These are phyloP conservation scores for Orchestes rusci DNA, from an alignment of 2,888 invertebrate species.

Conservation along the genomic window DNA sequence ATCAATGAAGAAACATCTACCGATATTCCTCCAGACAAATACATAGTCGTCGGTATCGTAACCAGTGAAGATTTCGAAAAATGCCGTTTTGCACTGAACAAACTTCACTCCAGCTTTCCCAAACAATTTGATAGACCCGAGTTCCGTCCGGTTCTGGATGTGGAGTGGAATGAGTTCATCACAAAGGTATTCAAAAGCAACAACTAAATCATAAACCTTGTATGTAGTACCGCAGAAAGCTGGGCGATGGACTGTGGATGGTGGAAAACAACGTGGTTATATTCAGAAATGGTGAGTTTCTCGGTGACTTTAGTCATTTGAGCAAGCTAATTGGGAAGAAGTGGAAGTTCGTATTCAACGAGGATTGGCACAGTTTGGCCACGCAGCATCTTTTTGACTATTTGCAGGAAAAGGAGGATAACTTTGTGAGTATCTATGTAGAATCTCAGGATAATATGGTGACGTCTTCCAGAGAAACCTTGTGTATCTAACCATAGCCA, in stretches of 20 bases:
- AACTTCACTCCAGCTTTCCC: conserved; percentile 34
- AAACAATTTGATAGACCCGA: conserved; percentile 35
- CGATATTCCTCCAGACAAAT: conserved; percentile 26
- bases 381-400: conserved; percentile 43
- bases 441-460: not conserved
- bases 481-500: conserved; percentile 50
- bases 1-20: too few relatives aligned
- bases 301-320: conserved; percentile 51
- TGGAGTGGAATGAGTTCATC: conserved; percentile 39
- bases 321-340: conserved; percentile 43
- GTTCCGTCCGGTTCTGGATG: conserved; percentile 37
- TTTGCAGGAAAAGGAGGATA: conserved; percentile 40
- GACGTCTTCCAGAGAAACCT: conserved; percentile 54
- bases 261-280: conserved; percentile 46
- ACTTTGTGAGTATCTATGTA: conserved; percentile 28
- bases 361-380: conserved; percentile 47
- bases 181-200: conserved; percentile 27
- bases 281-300: conserved; percentile 45
- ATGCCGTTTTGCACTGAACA: conserved; percentile 34
- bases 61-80: conserved; percentile 38
- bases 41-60: conserved; percentile 37
- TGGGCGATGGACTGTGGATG: conserved; percentile 47
- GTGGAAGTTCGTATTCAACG: conserved; percentile 44
- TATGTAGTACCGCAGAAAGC: conserved; percentile 35
- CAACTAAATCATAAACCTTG: too few relatives aligned